These are phyloP conservation scores for Morone chrysops DNA, from an alignment of 2,113 vertebrate genomes.

Conservation along the genomic window DNA sequence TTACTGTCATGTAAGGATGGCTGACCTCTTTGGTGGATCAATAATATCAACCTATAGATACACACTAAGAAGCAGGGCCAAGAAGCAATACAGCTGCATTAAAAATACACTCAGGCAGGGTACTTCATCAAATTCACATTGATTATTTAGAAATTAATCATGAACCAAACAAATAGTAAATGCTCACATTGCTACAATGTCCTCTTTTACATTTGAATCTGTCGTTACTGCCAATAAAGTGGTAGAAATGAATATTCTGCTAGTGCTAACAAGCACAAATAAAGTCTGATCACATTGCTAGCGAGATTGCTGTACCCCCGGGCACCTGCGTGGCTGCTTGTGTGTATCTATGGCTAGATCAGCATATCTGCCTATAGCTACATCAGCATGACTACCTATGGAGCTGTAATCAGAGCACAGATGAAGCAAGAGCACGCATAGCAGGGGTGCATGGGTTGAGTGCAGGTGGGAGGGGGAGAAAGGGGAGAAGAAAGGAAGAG, in stretches of 20 bases:
- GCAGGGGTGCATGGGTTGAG: constrained; percentile 68
- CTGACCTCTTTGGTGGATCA: constrained; percentile 55
- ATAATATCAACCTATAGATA: constrained; percentile 57
- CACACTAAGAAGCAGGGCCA: constrained; percentile 56
- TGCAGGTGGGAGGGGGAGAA: constrained; percentile 87
- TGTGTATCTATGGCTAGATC: constrained; percentile 72
- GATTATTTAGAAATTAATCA: background rate
- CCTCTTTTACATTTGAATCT: constrained; percentile 1
- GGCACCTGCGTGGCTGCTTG: constrained; percentile 51
- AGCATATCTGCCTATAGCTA: constrained; percentile 75
- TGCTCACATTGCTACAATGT: background rate
- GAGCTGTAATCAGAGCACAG: constrained; percentile 74
- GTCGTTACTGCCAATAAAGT: constrained; percentile 9
- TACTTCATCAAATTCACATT: constrained; percentile 9
- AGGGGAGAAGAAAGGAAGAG: constrained; percentile 63
- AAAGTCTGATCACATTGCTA: constrained; percentile 7
- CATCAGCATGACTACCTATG: constrained; percentile 74
- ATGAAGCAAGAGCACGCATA: constrained; percentile 72
- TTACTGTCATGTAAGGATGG: constrained; percentile 62
- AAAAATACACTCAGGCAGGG: background rate
- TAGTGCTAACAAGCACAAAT: constrained; percentile 15
- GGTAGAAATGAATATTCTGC: constrained; percentile 6
- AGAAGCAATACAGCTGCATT: constrained; percentile 16
- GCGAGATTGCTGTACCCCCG: constrained; percentile 8
- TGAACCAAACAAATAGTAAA: background rate